Percentiles rank a stretch among this genome's conserved stretches.
phyloP scores from a whole-genome alignment of 2,888 invertebrate species.

The Torymus auratus region DNA sequence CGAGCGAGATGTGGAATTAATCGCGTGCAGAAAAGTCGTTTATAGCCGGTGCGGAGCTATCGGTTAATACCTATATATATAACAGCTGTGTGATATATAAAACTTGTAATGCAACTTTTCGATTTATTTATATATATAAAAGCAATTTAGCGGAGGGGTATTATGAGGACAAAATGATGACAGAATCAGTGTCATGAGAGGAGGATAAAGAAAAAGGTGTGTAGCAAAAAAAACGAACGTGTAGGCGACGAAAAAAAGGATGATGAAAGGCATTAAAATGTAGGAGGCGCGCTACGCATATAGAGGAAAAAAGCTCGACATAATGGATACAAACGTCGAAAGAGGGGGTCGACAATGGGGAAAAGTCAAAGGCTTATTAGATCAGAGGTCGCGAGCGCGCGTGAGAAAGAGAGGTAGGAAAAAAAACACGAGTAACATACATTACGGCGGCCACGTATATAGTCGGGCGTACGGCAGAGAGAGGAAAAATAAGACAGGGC shows the following conservation, averaged over 20 bases:
- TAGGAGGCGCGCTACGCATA: too few relatives aligned
- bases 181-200: too few relatives aligned
- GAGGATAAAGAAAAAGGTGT: conserved; percentile 26
- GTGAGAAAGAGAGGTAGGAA: not conserved
- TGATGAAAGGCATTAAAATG: too few relatives aligned
- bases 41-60: not conserved
- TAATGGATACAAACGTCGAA: too few relatives aligned
- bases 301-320: too few relatives aligned
- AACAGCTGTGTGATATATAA: too few relatives aligned
- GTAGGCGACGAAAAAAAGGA: too few relatives aligned
- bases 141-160: too few relatives aligned
- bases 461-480: not conserved
- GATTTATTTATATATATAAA: conserved; percentile 18
- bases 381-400: not conserved
- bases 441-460: not conserved
- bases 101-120: conserved; percentile 10
- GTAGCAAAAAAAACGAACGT: not conserved
- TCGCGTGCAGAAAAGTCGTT: conserved; percentile 10
- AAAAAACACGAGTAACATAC: conserved; percentile 9
- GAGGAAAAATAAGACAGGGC: conserved; percentile 13
- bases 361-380: conserved; percentile 30
- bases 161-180: too few relatives aligned
- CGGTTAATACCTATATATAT: too few relatives aligned
- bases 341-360: not conserved
- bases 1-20: conserved; percentile 5